Evolutionary conservation across 2,797 vertebrate species (phyloP), one percentile per base, ranked within the genome.

Genomic region (Linurgus olivaceus): DNA sequence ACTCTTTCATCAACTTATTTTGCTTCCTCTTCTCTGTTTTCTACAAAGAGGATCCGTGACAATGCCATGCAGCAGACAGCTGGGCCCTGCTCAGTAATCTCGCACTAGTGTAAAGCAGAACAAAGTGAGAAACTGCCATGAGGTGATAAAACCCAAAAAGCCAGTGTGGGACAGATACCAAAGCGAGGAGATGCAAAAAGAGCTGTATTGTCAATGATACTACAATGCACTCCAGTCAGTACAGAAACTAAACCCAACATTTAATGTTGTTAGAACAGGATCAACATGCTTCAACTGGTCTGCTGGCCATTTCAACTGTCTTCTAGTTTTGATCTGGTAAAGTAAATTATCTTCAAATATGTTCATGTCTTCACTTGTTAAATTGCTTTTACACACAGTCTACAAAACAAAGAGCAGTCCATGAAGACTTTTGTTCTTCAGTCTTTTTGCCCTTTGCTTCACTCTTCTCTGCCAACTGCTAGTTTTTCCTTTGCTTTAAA

Each of bases 291-390:
- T 85, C 61, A 72, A 7, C 68, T 67, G 35, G 63, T 91, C 67
- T 93, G 50, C 71, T 94, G 74, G 75, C 52, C 59, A 45, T 87
- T 85, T 85, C 77, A 52, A 8, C 59, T 76, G 28, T 55, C 67
- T 92, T 85, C 35, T 61, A 29, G 68, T 82, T 96, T 91, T 95
- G 81, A 77, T 86, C 63, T 65, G 35, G 47, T 79, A 38, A 75
- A 84, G 33, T 44, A 26, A 75, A 84, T 10, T 48, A 45, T 67
- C 51, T 92, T 89, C 83, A 84, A 80, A 57, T 65, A 47, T 15
- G 10, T 84, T 90, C 35, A 50, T 59, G 75, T 71, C 68, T 93
- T 86, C 75, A 65, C 38, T 77, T 87, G 89, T 83, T 93, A 65
- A 88, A 68, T 37, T 94, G 78, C 38, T 71, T 88, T 86, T 58